Percentiles rank a stretch among this genome's conserved stretches.
Conservation (phyloP, 1,140 invertebrate species). For the Tetramorium simillimum region DNA sequence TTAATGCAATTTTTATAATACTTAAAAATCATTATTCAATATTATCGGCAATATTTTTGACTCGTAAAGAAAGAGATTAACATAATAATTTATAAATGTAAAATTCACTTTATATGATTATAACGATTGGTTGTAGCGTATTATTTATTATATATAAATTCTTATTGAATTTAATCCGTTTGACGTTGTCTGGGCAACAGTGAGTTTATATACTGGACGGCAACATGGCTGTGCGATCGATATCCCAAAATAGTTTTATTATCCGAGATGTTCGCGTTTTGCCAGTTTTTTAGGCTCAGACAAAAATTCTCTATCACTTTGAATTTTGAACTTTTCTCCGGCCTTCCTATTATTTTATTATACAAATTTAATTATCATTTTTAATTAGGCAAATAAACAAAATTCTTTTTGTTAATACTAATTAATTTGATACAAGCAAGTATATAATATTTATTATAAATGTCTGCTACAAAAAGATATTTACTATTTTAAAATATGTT, state of each 20-base stretch:
- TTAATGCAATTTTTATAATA: background rate
- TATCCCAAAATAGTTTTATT: conserved; percentile 73
- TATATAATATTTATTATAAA: background rate
- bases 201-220: conserved; percentile 49
- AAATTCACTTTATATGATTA: conserved; percentile 9
- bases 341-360: background rate
- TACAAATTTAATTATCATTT: background rate
- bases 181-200: conserved; percentile 61
- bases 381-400: background rate
- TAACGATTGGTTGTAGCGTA: background rate
- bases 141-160: conserved; percentile 32
- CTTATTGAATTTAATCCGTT: conserved; percentile 45
- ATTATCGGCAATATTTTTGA: background rate
- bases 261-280: conserved; percentile 55
- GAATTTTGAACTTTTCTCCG: background rate
- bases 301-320: conserved; percentile 5
- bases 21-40: background rate
- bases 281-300: conserved; percentile 6
- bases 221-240: conserved; percentile 69
- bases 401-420: conserved; percentile 18
- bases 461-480: background rate
- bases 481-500: conserved; percentile 18
- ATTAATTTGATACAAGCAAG: background rate
- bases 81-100: background rate
- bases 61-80: background rate